phyloP scores from a whole-genome alignment of 2,797 vertebrate species.

The Siniperca obscura region DNA sequence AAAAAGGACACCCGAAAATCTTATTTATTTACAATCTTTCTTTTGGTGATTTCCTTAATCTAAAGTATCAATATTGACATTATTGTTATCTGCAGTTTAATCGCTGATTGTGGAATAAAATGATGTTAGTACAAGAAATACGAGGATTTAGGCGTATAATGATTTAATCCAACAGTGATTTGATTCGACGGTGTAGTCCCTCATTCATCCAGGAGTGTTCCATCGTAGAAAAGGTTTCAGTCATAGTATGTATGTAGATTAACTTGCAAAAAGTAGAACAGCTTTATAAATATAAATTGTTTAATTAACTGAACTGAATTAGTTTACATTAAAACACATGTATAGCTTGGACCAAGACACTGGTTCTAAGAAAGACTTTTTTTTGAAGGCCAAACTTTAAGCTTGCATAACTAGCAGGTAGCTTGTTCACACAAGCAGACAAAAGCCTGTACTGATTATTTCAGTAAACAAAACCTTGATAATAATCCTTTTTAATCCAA shows the following conservation, averaged over 20 bases:
- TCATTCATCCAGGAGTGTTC: no score
- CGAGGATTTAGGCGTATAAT: neutral
- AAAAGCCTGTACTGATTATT: neutral
- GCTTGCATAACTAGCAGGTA: neutral
- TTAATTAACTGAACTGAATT: constrained; percentile 1
- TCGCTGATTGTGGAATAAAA: neutral
- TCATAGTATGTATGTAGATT: neutral
- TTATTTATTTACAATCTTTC: neutral
- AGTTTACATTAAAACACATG: neutral
- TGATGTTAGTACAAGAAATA: neutral
- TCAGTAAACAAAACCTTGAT: neutral
- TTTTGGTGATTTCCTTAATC: neutral
- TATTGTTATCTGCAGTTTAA: neutral
- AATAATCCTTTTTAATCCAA: neutral
- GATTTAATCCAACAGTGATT: neutral
- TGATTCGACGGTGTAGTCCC: neutral
- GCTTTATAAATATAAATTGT: neutral
- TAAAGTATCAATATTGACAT: neutral
- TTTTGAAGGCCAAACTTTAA: neutral
- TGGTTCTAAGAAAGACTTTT: neutral
- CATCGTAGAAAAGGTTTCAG: no score
- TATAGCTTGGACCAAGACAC: neutral
- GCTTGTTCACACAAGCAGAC: neutral
- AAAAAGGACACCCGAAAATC: neutral
- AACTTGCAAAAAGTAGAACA: neutral